Evolutionary conservation across 2,888 invertebrate genomes (phyloP).

Genomic region (Synergus gifuensis): DNA sequence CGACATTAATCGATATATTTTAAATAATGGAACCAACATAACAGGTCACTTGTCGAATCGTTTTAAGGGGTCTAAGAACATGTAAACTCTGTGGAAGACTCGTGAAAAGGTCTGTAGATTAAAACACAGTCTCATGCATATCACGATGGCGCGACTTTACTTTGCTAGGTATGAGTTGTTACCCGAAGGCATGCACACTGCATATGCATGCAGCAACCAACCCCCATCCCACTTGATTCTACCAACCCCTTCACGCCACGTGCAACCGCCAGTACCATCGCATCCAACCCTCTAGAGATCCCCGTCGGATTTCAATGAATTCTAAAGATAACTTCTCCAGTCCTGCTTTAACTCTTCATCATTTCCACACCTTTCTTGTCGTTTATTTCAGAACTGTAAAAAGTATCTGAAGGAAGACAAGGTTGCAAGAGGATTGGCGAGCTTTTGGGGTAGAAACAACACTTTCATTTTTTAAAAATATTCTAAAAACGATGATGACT

Average conservation of each 20-base stretch:
- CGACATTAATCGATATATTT: too few species aligned
- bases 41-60: slow-evolving; percentile 17
- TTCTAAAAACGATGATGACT: neutral
- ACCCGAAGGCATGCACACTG: slow-evolving; percentile 72
- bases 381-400: neutral
- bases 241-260: slow-evolving; percentile 47
- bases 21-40: neutral
- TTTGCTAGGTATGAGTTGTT: slow-evolving; percentile 71
- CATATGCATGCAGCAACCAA: slow-evolving; percentile 71
- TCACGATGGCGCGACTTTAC: slow-evolving; percentile 64
- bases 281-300: slow-evolving; percentile 48
- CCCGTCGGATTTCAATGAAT: slow-evolving; percentile 70
- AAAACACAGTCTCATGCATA: slow-evolving; percentile 69
- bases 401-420: neutral
- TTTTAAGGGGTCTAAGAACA: slow-evolving; percentile 28
- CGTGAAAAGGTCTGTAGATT: slow-evolving; percentile 56
- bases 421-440: neutral
- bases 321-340: slow-evolving; percentile 68
- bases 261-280: slow-evolving; percentile 43
- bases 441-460: neutral
- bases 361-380: slow-evolving; percentile 9
- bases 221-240: slow-evolving; percentile 43
- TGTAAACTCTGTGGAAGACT: slow-evolving; percentile 46
- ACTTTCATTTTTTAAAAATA: neutral
- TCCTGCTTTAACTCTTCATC: slow-evolving; percentile 45